Percentiles rank a stretch among this genome's conserved stretches.
These are phyloP conservation scores for Panorpa germanica DNA, from an alignment of 2,888 invertebrate species.

Conservation along the genomic window DNA sequence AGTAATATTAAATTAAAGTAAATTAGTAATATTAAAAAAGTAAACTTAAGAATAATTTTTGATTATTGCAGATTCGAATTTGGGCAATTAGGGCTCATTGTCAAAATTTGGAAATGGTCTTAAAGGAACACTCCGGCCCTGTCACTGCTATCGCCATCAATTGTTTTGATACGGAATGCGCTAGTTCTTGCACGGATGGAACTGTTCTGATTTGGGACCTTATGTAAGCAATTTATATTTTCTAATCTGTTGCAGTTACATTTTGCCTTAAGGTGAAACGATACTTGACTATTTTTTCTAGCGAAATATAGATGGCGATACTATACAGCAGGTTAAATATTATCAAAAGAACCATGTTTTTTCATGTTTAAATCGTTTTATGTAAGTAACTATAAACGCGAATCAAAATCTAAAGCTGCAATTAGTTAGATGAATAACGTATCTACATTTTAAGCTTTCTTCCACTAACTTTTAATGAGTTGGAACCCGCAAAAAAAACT, in stretches of 20 bases:
- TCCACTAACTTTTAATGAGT: too few species aligned
- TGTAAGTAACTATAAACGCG: too few species aligned
- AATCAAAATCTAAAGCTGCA: too few species aligned
- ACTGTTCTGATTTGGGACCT: constrained; percentile 90
- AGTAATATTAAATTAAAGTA: neutral
- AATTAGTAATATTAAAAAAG: constrained; percentile 6
- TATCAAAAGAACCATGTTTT: too few species aligned
- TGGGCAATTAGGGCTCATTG: constrained; percentile 54
- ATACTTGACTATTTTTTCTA: too few species aligned
- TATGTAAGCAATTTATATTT: constrained; percentile 28
- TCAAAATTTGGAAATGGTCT: constrained; percentile 47
- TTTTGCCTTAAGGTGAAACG: neutral
- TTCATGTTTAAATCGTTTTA: too few species aligned
- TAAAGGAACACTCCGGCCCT: constrained; percentile 84
- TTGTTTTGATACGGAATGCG: constrained; percentile 58
- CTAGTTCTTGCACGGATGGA: constrained; percentile 81
- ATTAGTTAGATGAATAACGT: too few species aligned
- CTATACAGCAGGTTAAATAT: too few species aligned
- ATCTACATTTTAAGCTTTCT: too few species aligned
- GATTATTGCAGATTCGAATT: constrained; percentile 36
- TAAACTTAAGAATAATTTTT: neutral
- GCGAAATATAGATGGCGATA: too few species aligned
- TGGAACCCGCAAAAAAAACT: too few species aligned
- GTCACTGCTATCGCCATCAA: constrained; percentile 69
- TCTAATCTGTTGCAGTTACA: neutral